Conservation (phyloP, 2,888 invertebrate genomes). For the Penaeus monodon region DNA sequence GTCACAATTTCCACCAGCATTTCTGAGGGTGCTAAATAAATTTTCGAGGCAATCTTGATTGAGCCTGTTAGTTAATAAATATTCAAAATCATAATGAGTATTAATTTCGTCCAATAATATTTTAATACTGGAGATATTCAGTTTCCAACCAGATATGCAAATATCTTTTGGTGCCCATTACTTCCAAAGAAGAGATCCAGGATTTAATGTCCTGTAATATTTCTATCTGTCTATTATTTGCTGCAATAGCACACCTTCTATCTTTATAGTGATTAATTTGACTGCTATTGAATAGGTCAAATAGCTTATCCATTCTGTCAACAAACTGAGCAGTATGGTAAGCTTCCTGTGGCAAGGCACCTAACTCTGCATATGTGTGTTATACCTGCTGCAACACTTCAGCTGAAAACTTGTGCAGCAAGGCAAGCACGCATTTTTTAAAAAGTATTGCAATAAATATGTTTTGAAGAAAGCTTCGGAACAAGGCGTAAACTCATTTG, state of each 20-base stretch:
- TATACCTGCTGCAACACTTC: no score
- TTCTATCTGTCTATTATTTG: neutral
- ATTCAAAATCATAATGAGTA: neutral
- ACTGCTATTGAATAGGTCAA: slow-evolving; percentile 5
- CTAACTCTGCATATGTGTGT: neutral
- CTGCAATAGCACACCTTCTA: neutral
- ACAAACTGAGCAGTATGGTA: neutral
- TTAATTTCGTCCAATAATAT: neutral
- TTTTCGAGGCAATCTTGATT: no score
- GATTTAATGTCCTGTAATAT: neutral
- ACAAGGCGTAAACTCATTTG: neutral
- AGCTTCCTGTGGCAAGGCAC: slow-evolving; percentile 18
- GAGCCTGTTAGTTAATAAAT: neutral
- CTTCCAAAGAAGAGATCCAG: neutral
- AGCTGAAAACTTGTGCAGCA: neutral
- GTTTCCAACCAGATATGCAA: slow-evolving; percentile 7
- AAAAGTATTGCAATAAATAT: slow-evolving; percentile 32
- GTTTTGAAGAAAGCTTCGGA: slow-evolving; percentile 4
- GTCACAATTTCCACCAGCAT: no score
- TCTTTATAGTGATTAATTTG: neutral
- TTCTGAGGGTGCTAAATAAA: no score
- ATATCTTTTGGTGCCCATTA: slow-evolving; percentile 5
- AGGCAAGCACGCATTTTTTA: slow-evolving; percentile 11
- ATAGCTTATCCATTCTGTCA: neutral
- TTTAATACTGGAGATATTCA: slow-evolving; percentile 15